phyloP scores from a whole-genome alignment of 2,888 invertebrate genomes.

The Auanema sp. region DNA sequence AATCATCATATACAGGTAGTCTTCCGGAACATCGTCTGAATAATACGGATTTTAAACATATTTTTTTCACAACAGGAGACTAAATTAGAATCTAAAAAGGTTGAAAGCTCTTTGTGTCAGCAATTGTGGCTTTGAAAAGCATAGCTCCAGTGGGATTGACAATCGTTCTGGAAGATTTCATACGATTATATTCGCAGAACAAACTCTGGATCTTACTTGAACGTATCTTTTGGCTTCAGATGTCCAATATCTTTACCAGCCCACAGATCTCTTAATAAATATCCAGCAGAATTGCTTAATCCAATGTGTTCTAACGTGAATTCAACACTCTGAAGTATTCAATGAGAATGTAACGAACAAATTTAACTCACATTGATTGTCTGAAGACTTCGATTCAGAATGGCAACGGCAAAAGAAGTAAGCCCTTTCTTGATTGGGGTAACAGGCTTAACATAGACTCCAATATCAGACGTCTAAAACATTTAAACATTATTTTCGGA shows the following conservation, averaged over 20 bases:
- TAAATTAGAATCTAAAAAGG: no score
- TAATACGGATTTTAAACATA: no score
- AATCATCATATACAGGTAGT: no score
- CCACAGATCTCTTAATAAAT: conserved; percentile 49
- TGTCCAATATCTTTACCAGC: conserved; percentile 27
- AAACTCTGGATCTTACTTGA: conserved; percentile 9
- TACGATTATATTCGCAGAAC: not conserved
- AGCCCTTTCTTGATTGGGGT: conserved; percentile 34
- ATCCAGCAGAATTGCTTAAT: conserved; percentile 43
- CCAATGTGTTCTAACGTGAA: conserved; percentile 44
- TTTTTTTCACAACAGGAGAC: no score
- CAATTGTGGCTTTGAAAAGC: conserved; percentile 30
- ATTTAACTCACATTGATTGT: conserved; percentile 18
- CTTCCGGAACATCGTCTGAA: no score
- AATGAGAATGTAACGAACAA: not conserved
- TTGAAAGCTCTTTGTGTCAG: not conserved
- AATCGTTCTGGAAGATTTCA: conserved; percentile 8
- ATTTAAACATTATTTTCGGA: not conserved
- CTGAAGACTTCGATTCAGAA: conserved; percentile 46
- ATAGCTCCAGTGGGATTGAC: conserved; percentile 29
- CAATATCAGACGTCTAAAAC: conserved; percentile 51
- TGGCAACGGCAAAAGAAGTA: conserved; percentile 51
- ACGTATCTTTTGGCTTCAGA: conserved; percentile 13
- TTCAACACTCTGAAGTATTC: conserved; percentile 32
- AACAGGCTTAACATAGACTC: conserved; percentile 51